These are phyloP conservation scores for Probosciger aterrimus DNA, from an alignment of 2,113 vertebrate genomes.

Conservation along the genomic window DNA sequence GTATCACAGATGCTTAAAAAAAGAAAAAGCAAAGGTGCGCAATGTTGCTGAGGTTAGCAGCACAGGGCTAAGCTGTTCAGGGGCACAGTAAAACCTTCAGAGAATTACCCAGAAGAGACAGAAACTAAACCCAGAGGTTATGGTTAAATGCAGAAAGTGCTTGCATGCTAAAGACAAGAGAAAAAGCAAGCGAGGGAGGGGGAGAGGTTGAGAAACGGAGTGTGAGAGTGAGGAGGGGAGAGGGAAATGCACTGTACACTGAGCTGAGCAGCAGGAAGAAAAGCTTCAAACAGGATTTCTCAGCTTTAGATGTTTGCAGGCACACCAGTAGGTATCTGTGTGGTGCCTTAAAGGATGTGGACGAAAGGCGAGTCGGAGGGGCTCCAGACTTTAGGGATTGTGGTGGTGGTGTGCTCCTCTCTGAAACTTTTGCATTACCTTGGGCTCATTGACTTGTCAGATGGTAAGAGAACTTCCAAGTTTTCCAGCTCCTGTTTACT, in stretches of 20 bases:
- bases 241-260: constrained; percentile 23
- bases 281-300: constrained; percentile 31
- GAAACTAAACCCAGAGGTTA: constrained; percentile 30
- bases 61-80: neutral
- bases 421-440: constrained; percentile 89
- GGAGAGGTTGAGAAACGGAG: neutral
- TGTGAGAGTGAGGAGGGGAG: neutral
- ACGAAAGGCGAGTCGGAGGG: constrained; percentile 81
- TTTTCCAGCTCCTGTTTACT: constrained; percentile 20
- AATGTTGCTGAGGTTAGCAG: neutral
- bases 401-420: constrained; percentile 84
- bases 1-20: neutral
- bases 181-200: neutral
- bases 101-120: neutral
- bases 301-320: constrained; percentile 11
- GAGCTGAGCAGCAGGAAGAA: constrained; percentile 18
- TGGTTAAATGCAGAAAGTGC: constrained; percentile 2
- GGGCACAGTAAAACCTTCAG: neutral
- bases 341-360: constrained; percentile 68
- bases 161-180: neutral
- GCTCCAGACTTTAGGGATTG: constrained; percentile 83
- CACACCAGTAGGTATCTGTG: neutral
- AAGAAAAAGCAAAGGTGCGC: neutral
- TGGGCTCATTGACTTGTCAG: constrained; percentile 85
- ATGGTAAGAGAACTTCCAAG: constrained; percentile 81